Conservation (phyloP, 2,113 vertebrate genomes). For the Erinaceus europaeus region DNA sequence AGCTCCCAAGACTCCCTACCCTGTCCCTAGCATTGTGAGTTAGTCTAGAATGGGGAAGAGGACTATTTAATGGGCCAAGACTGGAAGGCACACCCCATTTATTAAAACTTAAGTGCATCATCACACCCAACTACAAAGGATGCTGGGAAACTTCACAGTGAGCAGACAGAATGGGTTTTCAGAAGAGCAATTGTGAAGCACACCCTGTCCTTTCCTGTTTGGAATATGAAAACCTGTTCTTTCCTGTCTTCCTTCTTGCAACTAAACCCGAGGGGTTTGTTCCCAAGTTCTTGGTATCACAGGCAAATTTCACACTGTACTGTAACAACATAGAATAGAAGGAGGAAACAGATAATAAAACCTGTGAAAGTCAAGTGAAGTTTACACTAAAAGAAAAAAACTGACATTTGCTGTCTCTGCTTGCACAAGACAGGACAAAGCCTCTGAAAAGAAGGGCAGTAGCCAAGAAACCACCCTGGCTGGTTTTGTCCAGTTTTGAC, state of each 20-base stretch:
- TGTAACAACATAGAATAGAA: not conserved
- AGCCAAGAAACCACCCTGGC: not conserved
- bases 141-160: not conserved
- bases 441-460: not conserved
- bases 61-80: not conserved
- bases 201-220: too few species aligned
- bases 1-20: not conserved
- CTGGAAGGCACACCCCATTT: not conserved
- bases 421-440: not conserved
- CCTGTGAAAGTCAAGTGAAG: too few species aligned
- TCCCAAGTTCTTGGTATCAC: not conserved
- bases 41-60: not conserved
- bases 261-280: not conserved
- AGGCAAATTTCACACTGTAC: not conserved
- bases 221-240: too few species aligned
- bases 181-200: not conserved
- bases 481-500: not conserved
- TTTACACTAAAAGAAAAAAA: not conserved
- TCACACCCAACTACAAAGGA: not conserved
- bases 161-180: not conserved
- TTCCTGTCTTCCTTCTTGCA: not conserved
- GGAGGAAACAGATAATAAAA: not conserved
- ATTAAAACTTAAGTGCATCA: not conserved
- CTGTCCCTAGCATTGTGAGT: too few species aligned
- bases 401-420: not conserved